Conservation (phyloP, 2,888 invertebrate species). For the Allacma fusca region DNA sequence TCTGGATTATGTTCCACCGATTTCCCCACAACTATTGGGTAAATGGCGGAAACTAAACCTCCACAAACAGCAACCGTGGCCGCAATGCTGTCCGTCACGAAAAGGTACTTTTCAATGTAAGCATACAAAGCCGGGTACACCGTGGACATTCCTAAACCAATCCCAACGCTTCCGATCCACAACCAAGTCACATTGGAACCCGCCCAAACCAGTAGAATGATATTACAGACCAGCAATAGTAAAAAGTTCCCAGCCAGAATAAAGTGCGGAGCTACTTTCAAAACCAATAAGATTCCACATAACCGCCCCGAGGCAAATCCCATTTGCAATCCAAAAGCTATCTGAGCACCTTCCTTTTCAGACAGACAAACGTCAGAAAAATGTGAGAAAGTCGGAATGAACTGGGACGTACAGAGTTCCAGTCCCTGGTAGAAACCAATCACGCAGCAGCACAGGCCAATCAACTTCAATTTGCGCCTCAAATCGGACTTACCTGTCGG, state of each 20-base stretch:
- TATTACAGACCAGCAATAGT: background rate
- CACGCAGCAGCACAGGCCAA: constrained; percentile 43
- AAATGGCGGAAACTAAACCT: constrained; percentile 16
- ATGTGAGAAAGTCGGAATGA: constrained; percentile 21
- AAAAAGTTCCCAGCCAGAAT: constrained; percentile 16
- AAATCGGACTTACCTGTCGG: background rate
- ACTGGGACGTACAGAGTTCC: constrained; percentile 43
- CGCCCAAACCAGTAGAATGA: constrained; percentile 12
- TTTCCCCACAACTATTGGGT: constrained; percentile 29
- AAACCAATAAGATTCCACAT: constrained; percentile 23
- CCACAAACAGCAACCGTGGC: constrained; percentile 20
- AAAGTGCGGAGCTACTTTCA: constrained; percentile 20
- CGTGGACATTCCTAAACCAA: constrained; percentile 49
- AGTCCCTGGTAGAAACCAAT: constrained; percentile 49
- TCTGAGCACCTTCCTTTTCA: constrained; percentile 8
- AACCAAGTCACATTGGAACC: background rate
- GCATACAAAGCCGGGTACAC: constrained; percentile 42
- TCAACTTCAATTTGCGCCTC: background rate
- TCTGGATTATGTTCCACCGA: constrained; percentile 18
- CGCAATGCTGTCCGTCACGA: constrained; percentile 46
- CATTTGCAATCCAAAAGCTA: constrained; percentile 13
- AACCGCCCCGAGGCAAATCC: constrained; percentile 23
- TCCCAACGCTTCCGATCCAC: constrained; percentile 20
- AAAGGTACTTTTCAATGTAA: constrained; percentile 49
- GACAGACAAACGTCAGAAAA: constrained; percentile 22